phyloP scores from a whole-genome alignment of 2,888 invertebrate genomes.

The Drosophila parthenogenetica region DNA sequence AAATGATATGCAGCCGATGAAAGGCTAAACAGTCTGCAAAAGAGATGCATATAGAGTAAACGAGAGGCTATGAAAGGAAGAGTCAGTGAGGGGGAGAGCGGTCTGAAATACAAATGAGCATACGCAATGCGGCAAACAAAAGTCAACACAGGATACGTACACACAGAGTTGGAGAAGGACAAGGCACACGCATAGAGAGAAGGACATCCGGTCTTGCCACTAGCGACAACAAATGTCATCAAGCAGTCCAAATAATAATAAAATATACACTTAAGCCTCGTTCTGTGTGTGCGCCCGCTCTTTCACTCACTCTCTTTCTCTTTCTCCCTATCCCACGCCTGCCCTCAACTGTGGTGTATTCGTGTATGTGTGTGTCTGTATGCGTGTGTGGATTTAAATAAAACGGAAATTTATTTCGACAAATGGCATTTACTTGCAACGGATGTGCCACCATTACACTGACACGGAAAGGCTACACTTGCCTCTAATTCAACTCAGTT shows the following conservation, averaged over 20 bases:
- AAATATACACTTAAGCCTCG: conserved; percentile 79
- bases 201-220: conserved; percentile 76
- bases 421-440: conserved; percentile 81
- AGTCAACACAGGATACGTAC: conserved; percentile 54
- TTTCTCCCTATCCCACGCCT: background rate
- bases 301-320: conserved; percentile 14
- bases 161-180: conserved; percentile 21
- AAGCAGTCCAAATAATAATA: conserved; percentile 80
- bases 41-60: conserved; percentile 17
- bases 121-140: conserved; percentile 79
- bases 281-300: conserved; percentile 61
- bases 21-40: conserved; percentile 42
- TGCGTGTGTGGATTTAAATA: conserved; percentile 77
- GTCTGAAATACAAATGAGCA: conserved; percentile 68
- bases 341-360: conserved; percentile 24
- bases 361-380: conserved; percentile 15
- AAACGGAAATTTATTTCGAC: conserved; percentile 81
- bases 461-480: conserved; percentile 74
- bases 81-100: conserved; percentile 11
- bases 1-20: conserved; percentile 66
- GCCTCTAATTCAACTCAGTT: conserved; percentile 42
- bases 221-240: conserved; percentile 80
- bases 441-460: conserved; percentile 78
- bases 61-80: conserved; percentile 4
- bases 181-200: conserved; percentile 32